These are phyloP conservation scores for Onychomys torridus DNA, from an alignment of 2,797 vertebrate genomes.

Conservation along the genomic window DNA sequence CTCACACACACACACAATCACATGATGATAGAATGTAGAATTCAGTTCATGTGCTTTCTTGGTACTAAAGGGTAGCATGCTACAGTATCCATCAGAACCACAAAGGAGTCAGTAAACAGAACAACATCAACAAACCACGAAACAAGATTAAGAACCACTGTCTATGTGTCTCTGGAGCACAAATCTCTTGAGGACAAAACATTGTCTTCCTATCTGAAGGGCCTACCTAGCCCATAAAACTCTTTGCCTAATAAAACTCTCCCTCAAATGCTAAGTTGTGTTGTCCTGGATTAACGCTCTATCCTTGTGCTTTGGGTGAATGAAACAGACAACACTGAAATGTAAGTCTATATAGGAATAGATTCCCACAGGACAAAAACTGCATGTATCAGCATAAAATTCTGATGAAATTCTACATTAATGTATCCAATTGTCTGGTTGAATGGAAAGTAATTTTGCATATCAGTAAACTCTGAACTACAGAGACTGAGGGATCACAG, in stretches of 20 bases:
- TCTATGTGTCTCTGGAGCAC: neutral
- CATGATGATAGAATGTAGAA: neutral
- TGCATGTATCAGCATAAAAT: neutral
- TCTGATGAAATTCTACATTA: neutral
- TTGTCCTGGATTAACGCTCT: neutral
- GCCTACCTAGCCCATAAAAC: no score
- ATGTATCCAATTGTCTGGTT: neutral
- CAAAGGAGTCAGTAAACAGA: neutral
- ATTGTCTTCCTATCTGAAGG: neutral
- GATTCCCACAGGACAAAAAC: neutral
- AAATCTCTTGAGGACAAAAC: neutral
- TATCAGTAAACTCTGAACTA: neutral
- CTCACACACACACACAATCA: neutral
- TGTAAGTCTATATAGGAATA: neutral
- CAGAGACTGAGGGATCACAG: accelerated
- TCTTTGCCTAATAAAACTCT: neutral
- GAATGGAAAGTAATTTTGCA: neutral
- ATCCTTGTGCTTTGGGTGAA: neutral
- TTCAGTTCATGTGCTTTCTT: neutral
- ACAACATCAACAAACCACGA: neutral
- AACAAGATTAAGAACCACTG: neutral
- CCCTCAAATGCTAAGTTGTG: neutral
- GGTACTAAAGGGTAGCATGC: neutral
- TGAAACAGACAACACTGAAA: neutral
- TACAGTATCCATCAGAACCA: neutral